Conservation (phyloP, 2,113 vertebrate species). For the Caretta caretta region DNA sequence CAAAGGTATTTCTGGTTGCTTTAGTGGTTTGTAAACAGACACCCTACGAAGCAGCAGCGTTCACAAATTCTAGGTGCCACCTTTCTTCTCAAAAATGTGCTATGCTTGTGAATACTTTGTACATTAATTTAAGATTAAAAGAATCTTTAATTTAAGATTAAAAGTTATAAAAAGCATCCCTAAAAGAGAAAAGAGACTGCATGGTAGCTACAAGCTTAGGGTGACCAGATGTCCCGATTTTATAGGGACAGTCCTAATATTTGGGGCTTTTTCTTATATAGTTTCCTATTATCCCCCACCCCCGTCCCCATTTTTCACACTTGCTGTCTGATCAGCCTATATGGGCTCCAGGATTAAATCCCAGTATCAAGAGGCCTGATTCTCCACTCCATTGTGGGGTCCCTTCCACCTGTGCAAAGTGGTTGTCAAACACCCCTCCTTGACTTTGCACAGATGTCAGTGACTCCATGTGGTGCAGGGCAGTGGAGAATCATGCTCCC, state of each 20-base stretch:
- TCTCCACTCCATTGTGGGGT: background rate
- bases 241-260: too few species aligned
- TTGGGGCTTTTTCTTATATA: too few species aligned
- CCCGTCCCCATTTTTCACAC: too few species aligned
- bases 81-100: background rate
- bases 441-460: background rate
- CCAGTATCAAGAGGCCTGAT: background rate
- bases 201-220: background rate
- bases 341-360: background rate
- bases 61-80: background rate
- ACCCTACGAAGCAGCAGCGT: background rate
- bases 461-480: accelerated
- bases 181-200: background rate
- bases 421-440: background rate
- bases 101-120: background rate
- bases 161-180: background rate
- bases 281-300: too few species aligned
- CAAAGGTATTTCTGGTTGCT: background rate
- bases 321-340: too few species aligned
- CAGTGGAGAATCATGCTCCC: background rate
- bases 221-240: too few species aligned
- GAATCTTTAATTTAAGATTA: background rate
- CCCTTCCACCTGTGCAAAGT: background rate
- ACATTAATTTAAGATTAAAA: background rate
- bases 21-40: conserved; percentile 28